These are phyloP conservation scores for Silurus lanzhouensis DNA, from an alignment of 2,797 vertebrate species.

Conservation along the genomic window DNA sequence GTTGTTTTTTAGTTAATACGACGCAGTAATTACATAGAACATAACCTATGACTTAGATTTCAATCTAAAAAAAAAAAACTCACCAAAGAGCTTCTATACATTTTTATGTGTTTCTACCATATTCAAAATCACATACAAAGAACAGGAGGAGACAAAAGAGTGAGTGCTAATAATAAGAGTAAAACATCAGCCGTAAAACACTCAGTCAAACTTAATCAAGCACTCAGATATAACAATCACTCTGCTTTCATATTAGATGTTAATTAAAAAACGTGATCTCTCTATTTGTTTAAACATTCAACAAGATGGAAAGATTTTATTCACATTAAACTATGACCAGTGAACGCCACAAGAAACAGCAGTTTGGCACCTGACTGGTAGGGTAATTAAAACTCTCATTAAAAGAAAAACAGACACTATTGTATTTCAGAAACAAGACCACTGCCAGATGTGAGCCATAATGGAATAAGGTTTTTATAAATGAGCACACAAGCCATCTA, in stretches of 20 bases:
- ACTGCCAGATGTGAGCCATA: neutral
- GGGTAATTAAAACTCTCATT: constrained; percentile 5
- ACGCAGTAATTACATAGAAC: no score
- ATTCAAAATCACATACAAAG: neutral
- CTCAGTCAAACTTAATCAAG: neutral
- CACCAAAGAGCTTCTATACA: no score
- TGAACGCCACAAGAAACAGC: neutral
- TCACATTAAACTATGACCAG: constrained; percentile 2
- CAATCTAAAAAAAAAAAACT: no score
- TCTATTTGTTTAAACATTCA: neutral
- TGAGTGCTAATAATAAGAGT: neutral
- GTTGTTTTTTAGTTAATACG: no score
- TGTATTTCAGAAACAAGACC: neutral
- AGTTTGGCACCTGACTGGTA: neutral
- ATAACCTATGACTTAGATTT: no score
- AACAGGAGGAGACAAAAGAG: neutral
- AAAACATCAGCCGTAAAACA: neutral
- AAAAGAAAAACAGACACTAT: neutral
- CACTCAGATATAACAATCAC: neutral
- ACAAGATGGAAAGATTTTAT: neutral
- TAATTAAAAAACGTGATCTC: neutral
- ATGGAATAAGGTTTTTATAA: neutral
- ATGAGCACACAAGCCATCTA: neutral
- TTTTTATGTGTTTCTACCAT: neutral
- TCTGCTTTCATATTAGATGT: neutral